Evolutionary conservation across 2,113 vertebrate genomes (phyloP), one percentile per base, ranked within the genome.

Genomic region (Psilopogon haemacephalus): DNA sequence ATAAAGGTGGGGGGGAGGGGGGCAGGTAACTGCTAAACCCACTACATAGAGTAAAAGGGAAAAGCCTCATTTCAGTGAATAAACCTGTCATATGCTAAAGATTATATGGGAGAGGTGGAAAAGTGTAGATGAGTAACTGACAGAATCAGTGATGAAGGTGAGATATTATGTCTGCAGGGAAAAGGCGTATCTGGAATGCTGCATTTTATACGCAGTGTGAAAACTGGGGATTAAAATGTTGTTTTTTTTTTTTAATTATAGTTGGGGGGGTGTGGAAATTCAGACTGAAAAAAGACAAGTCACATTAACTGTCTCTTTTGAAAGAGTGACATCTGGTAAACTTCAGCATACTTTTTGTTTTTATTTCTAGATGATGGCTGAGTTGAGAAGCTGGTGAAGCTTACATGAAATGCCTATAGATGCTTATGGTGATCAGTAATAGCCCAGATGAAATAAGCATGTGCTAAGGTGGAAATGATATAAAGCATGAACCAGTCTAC

Each of bases 291-390:
- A 42, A 42, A 74, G 60, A 33, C 1, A 3, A 77, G 18, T 44
- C n/a, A 54, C 2, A 2, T 32, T 38, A 28, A 26, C 9, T 75
- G 21, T 84, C 37, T 93, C 0, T 0, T 52, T 77, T 80, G 30
- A 63, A 92, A 52, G 28, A 64, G 9, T 17, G 35, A 30, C 32
- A 37, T 76, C 35, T 72, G 23, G 62, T 84, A 52, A 94, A 63
- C 8, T 68, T 52, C 28, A 19, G 7, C 18, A 32, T 79, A 84
- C 32, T 84, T 33, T 87, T 73, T 90, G 32, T 67, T 94, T 86
- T 86, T 72, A 20, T 81, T 89, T 94, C 50, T 84, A 96, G 96
- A 16, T 87, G 30, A 75, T 90, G 62, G 52, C 56, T 78, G 79
- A 93, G 23, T 60, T 37, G 64, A 91, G 72, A 42, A 89, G 46